phyloP scores from a whole-genome alignment of 2,113 vertebrate species.

The Pseudonaja textilis region DNA sequence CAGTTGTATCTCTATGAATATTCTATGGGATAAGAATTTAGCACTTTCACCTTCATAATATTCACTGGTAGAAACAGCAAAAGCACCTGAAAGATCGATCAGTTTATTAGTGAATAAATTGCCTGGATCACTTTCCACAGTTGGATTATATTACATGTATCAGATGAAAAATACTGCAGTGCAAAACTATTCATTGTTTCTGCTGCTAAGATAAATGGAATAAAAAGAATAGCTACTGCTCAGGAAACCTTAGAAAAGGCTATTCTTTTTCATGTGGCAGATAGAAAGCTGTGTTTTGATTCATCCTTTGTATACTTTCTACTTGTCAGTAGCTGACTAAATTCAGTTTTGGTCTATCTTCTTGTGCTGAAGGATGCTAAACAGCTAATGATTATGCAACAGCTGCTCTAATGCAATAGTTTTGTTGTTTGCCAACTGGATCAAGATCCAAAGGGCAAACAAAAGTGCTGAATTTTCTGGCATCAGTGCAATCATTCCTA shows the following conservation, averaged over 20 bases:
- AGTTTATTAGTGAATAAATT: not conserved
- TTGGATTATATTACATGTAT: not conserved
- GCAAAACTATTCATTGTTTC: not conserved
- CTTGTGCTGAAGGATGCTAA: not conserved
- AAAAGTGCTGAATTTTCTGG: not conserved
- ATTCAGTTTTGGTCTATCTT: not conserved
- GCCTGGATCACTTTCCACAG: not conserved
- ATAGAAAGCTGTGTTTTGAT: no score
- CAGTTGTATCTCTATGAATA: not conserved
- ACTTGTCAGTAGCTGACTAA: not conserved
- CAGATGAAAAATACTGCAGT: not conserved
- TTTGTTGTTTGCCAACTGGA: not conserved
- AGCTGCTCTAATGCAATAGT: not conserved
- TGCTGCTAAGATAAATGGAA: not conserved
- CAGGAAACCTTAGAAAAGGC: not conserved
- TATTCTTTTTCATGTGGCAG: not conserved
- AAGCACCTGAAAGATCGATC: not conserved
- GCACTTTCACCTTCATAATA: not conserved
- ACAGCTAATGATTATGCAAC: not conserved
- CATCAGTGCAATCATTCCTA: not conserved
- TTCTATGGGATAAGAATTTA: not conserved
- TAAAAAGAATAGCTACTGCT: not conserved
- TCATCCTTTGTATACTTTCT: not conserved
- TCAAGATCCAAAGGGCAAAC: not conserved
- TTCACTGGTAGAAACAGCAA: not conserved